Conservation (phyloP, 2,113 vertebrate genomes). For the Psittacus erithacus region DNA sequence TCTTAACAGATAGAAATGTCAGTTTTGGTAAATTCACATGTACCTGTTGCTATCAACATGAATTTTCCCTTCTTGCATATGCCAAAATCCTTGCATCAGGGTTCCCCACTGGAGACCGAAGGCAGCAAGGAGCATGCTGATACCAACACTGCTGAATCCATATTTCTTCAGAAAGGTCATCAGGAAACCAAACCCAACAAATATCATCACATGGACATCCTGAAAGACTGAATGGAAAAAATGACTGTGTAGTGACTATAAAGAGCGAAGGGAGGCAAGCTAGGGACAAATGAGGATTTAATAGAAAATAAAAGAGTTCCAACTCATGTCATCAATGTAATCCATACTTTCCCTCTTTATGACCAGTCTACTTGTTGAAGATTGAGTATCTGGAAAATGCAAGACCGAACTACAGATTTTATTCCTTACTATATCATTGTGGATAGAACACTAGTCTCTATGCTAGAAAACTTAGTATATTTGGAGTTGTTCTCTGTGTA, state of each 20-base stretch:
- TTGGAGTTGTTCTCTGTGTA: background rate
- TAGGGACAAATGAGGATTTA: background rate
- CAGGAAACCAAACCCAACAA: constrained; percentile 95
- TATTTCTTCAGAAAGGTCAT: constrained; percentile 98
- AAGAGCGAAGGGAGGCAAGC: background rate
- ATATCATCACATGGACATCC: constrained; percentile 97
- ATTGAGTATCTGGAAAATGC: background rate
- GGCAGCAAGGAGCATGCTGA: constrained; percentile 91
- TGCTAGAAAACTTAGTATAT: background rate
- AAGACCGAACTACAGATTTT: background rate
- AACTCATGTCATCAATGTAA: background rate
- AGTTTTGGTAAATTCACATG: background rate
- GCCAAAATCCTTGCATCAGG: constrained; percentile 85
- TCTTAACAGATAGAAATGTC: background rate
- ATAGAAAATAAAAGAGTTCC: background rate
- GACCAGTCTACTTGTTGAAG: background rate
- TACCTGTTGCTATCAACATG: constrained; percentile 78
- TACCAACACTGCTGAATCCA: constrained; percentile 91
- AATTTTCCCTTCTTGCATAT: constrained; percentile 69
- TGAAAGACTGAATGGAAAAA: constrained; percentile 85
- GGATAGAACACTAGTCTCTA: background rate
- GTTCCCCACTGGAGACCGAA: constrained; percentile 95
- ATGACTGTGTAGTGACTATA: background rate
- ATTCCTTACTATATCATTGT: background rate
- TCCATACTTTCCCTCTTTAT: background rate